A percentile compares a stretch with the other conserved stretches of the same genome.
Conservation (phyloP, 1,140 invertebrate species). For the Pseudomyrmex gracilis region DNA sequence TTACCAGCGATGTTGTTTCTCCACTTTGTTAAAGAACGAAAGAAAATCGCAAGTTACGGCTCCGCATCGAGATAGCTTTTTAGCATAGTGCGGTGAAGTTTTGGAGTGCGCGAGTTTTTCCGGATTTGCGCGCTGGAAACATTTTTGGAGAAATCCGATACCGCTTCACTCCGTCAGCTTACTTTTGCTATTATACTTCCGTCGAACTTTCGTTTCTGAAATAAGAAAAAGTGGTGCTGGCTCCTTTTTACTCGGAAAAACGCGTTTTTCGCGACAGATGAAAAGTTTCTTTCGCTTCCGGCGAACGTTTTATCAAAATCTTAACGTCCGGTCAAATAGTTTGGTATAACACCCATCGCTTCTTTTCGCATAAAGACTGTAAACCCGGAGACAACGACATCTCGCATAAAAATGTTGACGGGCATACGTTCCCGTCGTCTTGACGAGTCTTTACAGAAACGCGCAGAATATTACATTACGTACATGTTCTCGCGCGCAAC, state of each 20-base stretch:
- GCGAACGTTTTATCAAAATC: constrained; percentile 39
- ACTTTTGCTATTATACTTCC: constrained; percentile 47
- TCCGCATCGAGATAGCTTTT: constrained; percentile 23
- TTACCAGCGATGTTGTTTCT: neutral
- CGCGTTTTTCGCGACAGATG: constrained; percentile 20
- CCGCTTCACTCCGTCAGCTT: constrained; percentile 29
- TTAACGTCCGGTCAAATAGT: constrained; percentile 40
- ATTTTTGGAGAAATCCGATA: constrained; percentile 52
- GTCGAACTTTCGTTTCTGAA: constrained; percentile 35
- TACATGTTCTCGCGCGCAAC: neutral
- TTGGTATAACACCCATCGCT: neutral
- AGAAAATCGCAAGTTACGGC: constrained; percentile 6
- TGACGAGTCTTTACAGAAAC: constrained; percentile 42
- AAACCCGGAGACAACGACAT: constrained; percentile 6
- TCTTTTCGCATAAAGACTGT: constrained; percentile 1
- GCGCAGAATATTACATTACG: neutral
- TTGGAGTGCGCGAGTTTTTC: constrained; percentile 26
- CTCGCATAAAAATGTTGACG: constrained; percentile 29
- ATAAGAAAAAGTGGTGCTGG: constrained; percentile 11
- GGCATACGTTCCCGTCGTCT: constrained; percentile 3
- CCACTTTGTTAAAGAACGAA: neutral
- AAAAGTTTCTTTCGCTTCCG: constrained; percentile 6
- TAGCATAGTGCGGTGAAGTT: constrained; percentile 45
- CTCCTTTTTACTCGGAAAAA: constrained; percentile 27
- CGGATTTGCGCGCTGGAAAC: constrained; percentile 9